Conservation (phyloP, 2,113 vertebrate genomes). For the Spea bombifrons region DNA sequence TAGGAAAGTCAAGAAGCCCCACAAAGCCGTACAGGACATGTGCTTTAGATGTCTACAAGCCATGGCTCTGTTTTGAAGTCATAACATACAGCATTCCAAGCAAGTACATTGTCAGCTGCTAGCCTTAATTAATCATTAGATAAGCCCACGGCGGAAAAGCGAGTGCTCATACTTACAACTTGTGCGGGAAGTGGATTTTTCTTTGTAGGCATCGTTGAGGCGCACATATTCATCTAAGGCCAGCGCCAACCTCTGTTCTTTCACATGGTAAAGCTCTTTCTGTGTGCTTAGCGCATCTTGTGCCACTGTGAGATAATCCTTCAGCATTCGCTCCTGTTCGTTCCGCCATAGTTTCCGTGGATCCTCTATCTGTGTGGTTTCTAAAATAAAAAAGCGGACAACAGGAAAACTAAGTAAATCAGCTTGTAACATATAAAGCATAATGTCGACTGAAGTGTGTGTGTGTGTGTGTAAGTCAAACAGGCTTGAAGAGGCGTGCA, state of each 20-base stretch:
- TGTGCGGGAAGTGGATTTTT: constrained; percentile 77
- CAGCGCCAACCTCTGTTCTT: constrained; percentile 77
- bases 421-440: no score
- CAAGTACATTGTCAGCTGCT: not conserved
- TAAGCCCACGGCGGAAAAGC: no score
- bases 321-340: constrained; percentile 82
- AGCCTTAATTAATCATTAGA: no score
- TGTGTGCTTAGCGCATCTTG: constrained; percentile 76
- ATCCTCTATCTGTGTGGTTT: constrained; percentile 83
- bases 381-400: constrained; percentile 53
- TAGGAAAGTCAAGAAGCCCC: no score
- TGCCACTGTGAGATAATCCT: constrained; percentile 79
- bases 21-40: no score
- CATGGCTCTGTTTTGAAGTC: no score
- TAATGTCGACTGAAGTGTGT: no score
- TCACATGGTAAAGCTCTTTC: constrained; percentile 80
- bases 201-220: constrained; percentile 77
- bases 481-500: no score
- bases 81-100: not conserved
- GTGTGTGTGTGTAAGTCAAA: no score
- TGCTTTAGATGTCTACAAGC: no score
- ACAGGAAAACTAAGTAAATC: no score
- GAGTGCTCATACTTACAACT: constrained; percentile 69
- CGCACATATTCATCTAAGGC: constrained; percentile 76
- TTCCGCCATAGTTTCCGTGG: constrained; percentile 78